Conservation (phyloP, 2,888 invertebrate genomes). For the Temnothorax rugatulus region DNA sequence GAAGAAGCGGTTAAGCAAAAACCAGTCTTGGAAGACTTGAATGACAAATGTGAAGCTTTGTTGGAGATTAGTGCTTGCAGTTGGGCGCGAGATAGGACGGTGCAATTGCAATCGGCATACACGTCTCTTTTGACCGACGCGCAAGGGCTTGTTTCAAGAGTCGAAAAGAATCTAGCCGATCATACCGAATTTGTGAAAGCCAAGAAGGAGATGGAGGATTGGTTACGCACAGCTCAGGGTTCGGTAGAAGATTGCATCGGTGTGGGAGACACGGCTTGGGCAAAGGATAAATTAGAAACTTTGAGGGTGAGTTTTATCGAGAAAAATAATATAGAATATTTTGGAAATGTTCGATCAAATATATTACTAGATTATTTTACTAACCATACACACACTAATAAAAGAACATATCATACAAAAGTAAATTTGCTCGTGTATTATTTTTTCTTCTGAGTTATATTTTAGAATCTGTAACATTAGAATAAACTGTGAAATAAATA, state of each 20-base stretch:
- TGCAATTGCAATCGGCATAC: conserved; percentile 94
- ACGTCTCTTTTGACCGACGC: conserved; percentile 92
- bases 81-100: conserved; percentile 95
- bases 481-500: background rate
- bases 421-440: background rate
- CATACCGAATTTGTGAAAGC: conserved; percentile 96
- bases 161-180: conserved; percentile 96
- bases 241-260: conserved; percentile 94
- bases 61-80: conserved; percentile 95
- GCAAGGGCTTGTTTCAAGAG: conserved; percentile 93
- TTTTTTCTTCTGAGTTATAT: background rate
- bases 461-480: background rate
- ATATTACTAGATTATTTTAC: background rate
- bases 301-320: conserved; percentile 88
- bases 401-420: background rate
- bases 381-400: background rate
- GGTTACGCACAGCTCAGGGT: conserved; percentile 94
- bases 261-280: conserved; percentile 92
- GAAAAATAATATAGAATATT: background rate
- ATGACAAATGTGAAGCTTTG: conserved; percentile 94
- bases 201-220: conserved; percentile 93
- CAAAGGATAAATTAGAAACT: conserved; percentile 93
- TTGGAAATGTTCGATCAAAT: background rate
- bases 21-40: conserved; percentile 93
- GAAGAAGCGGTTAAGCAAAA: conserved; percentile 93